phyloP scores from a whole-genome alignment of 2,797 vertebrate genomes.

The Xenopus petersii region DNA sequence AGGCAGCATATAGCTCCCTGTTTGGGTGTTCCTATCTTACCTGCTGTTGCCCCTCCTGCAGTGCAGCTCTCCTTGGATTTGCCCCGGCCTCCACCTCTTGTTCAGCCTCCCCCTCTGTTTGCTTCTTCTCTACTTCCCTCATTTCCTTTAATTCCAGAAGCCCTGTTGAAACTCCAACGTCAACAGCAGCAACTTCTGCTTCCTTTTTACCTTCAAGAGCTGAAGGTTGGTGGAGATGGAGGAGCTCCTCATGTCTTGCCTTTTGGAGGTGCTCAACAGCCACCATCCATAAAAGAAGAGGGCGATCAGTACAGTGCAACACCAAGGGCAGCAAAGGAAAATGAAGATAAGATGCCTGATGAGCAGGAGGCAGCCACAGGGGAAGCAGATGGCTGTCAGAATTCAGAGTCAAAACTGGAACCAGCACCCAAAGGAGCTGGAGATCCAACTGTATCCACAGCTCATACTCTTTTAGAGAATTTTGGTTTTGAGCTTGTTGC shows the following conservation, averaged over 20 bases:
- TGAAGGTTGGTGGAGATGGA: constrained; percentile 60
- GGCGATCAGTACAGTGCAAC: constrained; percentile 33
- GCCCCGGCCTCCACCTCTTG: constrained; percentile 41
- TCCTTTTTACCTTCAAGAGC: constrained; percentile 66
- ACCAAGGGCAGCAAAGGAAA: constrained; percentile 28
- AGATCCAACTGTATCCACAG: constrained; percentile 58
- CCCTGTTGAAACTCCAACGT: constrained; percentile 62
- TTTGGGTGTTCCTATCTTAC: constrained; percentile 47
- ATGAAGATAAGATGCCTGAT: constrained; percentile 21
- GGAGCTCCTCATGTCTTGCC: constrained; percentile 49
- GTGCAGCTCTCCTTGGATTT: constrained; percentile 54
- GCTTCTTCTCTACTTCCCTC: constrained; percentile 60
- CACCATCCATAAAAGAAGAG: constrained; percentile 23
- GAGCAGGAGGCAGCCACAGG: constrained; percentile 34
- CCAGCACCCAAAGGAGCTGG: constrained; percentile 43
- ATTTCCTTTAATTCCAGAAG: constrained; percentile 61
- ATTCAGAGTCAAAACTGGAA: constrained; percentile 12
- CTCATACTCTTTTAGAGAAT: constrained; percentile 64
- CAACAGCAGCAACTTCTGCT: constrained; percentile 62
- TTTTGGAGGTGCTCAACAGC: constrained; percentile 39
- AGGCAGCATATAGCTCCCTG: constrained; percentile 48
- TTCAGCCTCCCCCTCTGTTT: constrained; percentile 58
- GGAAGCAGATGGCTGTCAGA: constrained; percentile 20
- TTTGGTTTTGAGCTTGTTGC: constrained; percentile 67
- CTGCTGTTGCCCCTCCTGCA: constrained; percentile 54